These are phyloP conservation scores for Nannoperca obscura DNA, from an alignment of 2,797 vertebrate species.

Conservation along the genomic window DNA sequence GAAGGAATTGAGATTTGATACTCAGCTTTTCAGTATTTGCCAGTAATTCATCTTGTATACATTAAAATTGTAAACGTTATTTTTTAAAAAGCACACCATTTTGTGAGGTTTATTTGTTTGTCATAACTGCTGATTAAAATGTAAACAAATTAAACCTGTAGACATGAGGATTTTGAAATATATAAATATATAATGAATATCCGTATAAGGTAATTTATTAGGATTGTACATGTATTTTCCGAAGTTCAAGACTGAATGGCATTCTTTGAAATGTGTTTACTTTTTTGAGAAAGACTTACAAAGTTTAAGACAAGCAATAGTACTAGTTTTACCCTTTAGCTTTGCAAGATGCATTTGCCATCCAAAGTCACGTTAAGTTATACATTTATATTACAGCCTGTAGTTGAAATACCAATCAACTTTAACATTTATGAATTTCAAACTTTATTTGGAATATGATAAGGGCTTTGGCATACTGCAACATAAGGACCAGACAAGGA, in stretches of 20 bases:
- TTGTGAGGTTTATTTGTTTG: slow-evolving; percentile 54
- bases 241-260: not conserved
- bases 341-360: slow-evolving; percentile 6
- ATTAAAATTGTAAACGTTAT: not conserved
- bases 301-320: not conserved
- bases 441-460: slow-evolving; percentile 44
- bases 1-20: no score
- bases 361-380: slow-evolving; percentile 2
- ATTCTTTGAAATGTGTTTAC: not conserved
- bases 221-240: not conserved
- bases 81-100: not conserved
- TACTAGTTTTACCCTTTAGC: slow-evolving; percentile 9
- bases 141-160: slow-evolving; percentile 19
- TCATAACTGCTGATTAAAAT: slow-evolving; percentile 59
- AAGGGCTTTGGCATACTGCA: slow-evolving; percentile 68
- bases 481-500: slow-evolving; percentile 33
- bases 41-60: not conserved
- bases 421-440: slow-evolving; percentile 19
- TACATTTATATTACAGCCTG: not conserved
- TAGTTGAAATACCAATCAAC: slow-evolving; percentile 17
- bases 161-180: not conserved
- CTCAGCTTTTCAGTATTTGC: not conserved
- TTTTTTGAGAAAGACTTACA: not conserved
- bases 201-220: not conserved
- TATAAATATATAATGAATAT: slow-evolving; percentile 17